Evolutionary conservation across 2,797 vertebrate genomes (phyloP).

Genomic region (Lagodon rhomboides): DNA sequence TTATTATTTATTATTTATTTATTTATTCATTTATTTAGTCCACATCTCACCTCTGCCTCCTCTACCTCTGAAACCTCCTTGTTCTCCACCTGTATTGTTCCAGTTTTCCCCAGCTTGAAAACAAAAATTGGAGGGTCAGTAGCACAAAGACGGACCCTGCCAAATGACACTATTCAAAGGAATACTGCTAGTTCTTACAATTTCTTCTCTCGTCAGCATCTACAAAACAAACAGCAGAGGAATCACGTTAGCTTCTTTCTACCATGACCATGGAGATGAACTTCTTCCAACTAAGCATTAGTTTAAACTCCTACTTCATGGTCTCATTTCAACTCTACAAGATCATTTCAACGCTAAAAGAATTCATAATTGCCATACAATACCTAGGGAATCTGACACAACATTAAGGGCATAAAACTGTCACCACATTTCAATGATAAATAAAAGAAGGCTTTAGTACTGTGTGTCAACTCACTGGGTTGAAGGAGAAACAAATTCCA

Average conservation of each 20-base stretch:
- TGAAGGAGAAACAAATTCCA: too few species aligned
- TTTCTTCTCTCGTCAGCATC: constrained; percentile 23
- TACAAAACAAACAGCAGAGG: constrained; percentile 4
- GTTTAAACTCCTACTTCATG: background rate
- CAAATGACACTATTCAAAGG: too few species aligned
- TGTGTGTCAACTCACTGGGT: too few species aligned
- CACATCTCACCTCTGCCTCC: constrained; percentile 59
- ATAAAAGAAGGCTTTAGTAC: too few species aligned
- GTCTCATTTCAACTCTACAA: background rate
- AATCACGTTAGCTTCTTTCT: background rate
- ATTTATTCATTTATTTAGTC: too few species aligned
- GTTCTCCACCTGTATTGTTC: constrained; percentile 24
- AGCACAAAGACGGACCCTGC: rapidly evolving
- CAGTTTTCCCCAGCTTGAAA: background rate
- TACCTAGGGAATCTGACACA: too few species aligned
- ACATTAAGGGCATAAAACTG: too few species aligned
- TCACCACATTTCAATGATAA: too few species aligned
- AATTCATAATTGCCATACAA: too few species aligned
- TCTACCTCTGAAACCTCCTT: constrained; percentile 53
- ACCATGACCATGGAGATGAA: background rate
- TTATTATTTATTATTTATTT: too few species aligned
- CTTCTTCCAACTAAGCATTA: background rate
- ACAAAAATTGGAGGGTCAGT: background rate
- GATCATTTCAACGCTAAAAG: too few species aligned
- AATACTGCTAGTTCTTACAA: background rate